phyloP scores from a whole-genome alignment of 1,140 invertebrate species.

The Drosophila rhopaloa region DNA sequence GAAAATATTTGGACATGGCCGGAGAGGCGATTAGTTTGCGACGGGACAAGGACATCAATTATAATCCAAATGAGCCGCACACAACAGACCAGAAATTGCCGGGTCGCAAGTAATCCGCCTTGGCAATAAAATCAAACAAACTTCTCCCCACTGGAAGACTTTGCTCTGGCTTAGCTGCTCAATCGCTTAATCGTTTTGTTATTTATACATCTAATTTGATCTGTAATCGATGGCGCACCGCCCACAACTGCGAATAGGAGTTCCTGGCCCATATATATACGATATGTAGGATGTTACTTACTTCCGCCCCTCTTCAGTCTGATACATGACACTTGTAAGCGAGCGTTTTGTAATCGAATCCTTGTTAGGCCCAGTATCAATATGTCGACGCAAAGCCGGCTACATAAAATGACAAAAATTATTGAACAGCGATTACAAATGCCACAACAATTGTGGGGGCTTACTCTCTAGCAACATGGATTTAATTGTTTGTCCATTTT shows the following conservation, averaged over 20 bases:
- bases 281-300: conserved; percentile 11
- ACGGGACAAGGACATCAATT: conserved; percentile 70
- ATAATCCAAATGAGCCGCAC: conserved; percentile 79
- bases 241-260: conserved; percentile 43
- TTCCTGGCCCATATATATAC: conserved; percentile 13
- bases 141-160: conserved; percentile 31
- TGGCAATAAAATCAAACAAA: conserved; percentile 76
- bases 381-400: conserved; percentile 60
- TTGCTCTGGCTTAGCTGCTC: conserved; percentile 64
- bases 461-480: conserved; percentile 53
- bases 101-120: conserved; percentile 64
- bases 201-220: conserved; percentile 83
- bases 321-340: conserved; percentile 79
- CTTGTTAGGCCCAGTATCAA: conserved; percentile 34
- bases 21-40: conserved; percentile 61
- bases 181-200: conserved; percentile 81
- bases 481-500: conserved; percentile 53
- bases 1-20: conserved; percentile 31
- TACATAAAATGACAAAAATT: conserved; percentile 79
- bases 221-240: conserved; percentile 66
- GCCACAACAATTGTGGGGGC: conserved; percentile 65
- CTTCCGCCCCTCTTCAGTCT: conserved; percentile 28
- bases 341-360: conserved; percentile 53
- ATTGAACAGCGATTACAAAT: conserved; percentile 81
- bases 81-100: conserved; percentile 42